phyloP scores from a whole-genome alignment of 2,113 vertebrate genomes.

The Xenotilapia caudafasciata region DNA sequence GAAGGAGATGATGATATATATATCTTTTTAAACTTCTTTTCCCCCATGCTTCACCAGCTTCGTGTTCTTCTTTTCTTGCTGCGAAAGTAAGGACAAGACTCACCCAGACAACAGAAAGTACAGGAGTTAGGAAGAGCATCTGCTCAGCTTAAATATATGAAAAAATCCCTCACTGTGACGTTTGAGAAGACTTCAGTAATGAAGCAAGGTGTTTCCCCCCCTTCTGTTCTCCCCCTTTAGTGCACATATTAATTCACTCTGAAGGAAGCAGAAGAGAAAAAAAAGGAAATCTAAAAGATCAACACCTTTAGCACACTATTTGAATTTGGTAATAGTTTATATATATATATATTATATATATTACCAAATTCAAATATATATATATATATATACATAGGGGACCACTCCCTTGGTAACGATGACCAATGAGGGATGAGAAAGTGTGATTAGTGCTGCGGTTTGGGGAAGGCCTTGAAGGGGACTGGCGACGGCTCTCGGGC shows the following conservation, averaged over 20 bases:
- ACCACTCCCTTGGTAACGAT: no score
- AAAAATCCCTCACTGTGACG: not conserved
- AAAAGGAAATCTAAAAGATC: not conserved
- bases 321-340: not conserved
- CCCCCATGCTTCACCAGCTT: not conserved
- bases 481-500: no score
- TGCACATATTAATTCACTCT: not conserved
- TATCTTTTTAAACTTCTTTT: not conserved
- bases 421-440: no score
- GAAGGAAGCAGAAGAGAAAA: not conserved
- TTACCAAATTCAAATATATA: no score
- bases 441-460: no score
- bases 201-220: not conserved
- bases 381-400: no score
- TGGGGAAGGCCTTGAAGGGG: no score
- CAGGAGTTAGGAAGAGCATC: not conserved
- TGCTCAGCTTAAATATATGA: not conserved
- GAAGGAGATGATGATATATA: not conserved
- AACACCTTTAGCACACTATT: not conserved
- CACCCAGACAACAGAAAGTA: not conserved
- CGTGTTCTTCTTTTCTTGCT: not conserved
- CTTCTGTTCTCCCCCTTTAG: not conserved
- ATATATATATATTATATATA: no score
- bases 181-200: not conserved
- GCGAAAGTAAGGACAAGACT: not conserved